phyloP scores from a whole-genome alignment of 2,888 invertebrate genomes.

The Melanostoma mellinum region DNA sequence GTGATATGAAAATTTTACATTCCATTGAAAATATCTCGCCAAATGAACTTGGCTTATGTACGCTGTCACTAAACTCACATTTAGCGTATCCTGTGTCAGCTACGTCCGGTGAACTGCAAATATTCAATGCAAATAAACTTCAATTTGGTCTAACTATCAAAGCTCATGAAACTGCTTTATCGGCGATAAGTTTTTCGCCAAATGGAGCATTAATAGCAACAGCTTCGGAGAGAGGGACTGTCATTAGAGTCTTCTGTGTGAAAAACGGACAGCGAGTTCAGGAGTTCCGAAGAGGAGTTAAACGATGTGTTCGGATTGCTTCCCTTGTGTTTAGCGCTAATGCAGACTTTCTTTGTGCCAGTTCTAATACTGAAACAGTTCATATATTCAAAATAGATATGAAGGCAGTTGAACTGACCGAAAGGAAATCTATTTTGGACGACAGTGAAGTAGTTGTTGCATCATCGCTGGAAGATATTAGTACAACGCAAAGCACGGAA shows the following conservation, averaged over 20 bases:
- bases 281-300: slow-evolving; percentile 81
- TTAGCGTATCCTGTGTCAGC: slow-evolving; percentile 80
- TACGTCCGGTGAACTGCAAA: slow-evolving; percentile 79
- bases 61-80: slow-evolving; percentile 80
- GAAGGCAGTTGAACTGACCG: slow-evolving; percentile 78
- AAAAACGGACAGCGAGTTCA: slow-evolving; percentile 81
- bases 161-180: slow-evolving; percentile 80
- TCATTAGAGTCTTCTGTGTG: slow-evolving; percentile 82
- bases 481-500: slow-evolving; percentile 28
- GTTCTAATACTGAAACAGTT: slow-evolving; percentile 82
- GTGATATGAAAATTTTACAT: slow-evolving; percentile 81
- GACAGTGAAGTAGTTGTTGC: slow-evolving; percentile 37
- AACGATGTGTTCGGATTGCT: slow-evolving; percentile 80
- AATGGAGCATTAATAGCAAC: slow-evolving; percentile 80
- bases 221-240: slow-evolving; percentile 81
- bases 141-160: slow-evolving; percentile 78
- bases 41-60: slow-evolving; percentile 80
- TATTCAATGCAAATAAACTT: slow-evolving; percentile 80
- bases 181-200: slow-evolving; percentile 80
- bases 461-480: slow-evolving; percentile 67
- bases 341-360: slow-evolving; percentile 80
- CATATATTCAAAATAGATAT: slow-evolving; percentile 81
- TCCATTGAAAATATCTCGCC: slow-evolving; percentile 80
- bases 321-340: slow-evolving; percentile 80
- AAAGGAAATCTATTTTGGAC: slow-evolving; percentile 75